Evolutionary conservation across 1,140 invertebrate genomes (phyloP).

Genomic region (Probaryconus sp.): DNA sequence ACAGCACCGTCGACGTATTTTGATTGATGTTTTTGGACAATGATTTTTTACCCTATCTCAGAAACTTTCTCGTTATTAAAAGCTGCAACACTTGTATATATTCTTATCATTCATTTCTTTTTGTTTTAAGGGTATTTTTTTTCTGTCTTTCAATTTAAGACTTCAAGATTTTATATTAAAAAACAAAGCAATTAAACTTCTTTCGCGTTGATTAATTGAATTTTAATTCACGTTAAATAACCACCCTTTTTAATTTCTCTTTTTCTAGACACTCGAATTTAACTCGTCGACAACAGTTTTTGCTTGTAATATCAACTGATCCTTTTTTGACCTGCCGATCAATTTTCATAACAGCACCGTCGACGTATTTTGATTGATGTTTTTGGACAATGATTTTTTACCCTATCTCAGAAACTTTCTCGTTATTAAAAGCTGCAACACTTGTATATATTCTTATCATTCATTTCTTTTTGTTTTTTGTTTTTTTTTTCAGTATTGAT

Average conservation of each 20-base stretch:
- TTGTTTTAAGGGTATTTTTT: conserved; percentile 15
- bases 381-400: not conserved
- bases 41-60: not conserved
- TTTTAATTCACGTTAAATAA: no score
- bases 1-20: not conserved
- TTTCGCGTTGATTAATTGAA: no score
- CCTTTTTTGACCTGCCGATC: no score
- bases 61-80: conserved; percentile 24
- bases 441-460: not conserved
- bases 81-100: conserved; percentile 8
- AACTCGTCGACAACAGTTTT: no score
- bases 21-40: conserved; percentile 9
- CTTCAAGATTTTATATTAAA: no score
- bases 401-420: conserved; percentile 13
- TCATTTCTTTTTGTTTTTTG: conserved; percentile 5
- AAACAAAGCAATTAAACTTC: no score
- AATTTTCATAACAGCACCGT: no score
- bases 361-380: conserved; percentile 17
- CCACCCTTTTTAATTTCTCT: no score
- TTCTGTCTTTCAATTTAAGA: no score
- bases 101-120: not conserved
- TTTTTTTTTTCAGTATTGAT: conserved; percentile 17
- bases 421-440: conserved; percentile 18
- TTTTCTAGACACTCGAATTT: no score
- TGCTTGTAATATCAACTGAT: no score